These are phyloP conservation scores for Scaptomyza cyrtandrae DNA, from an alignment of 2,888 invertebrate species.

Conservation along the genomic window DNA sequence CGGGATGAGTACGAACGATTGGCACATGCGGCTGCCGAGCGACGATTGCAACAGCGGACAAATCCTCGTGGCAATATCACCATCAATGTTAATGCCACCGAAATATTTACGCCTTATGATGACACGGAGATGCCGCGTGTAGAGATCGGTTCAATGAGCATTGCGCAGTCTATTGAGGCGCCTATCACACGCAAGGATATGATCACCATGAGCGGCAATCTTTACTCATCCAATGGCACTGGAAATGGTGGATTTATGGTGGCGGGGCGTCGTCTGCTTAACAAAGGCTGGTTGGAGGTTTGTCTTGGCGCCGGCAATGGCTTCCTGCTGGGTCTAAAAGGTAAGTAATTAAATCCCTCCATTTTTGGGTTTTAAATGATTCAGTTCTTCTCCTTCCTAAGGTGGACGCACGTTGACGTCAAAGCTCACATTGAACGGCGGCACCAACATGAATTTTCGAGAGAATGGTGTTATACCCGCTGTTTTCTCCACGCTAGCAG, in stretches of 20 bases:
- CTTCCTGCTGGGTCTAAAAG: conserved; percentile 90
- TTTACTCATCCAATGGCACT: conserved; percentile 94
- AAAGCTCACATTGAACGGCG: conserved; percentile 86
- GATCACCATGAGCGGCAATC: conserved; percentile 91
- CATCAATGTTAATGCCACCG: conserved; percentile 95
- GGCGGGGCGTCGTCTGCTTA: conserved; percentile 90
- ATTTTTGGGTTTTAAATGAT: background rate
- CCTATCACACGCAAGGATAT: conserved; percentile 95
- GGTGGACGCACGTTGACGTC: conserved; percentile 76
- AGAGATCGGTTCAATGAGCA: conserved; percentile 96
- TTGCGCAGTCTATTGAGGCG: conserved; percentile 96
- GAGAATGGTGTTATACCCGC: conserved; percentile 91
- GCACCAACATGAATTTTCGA: conserved; percentile 90
- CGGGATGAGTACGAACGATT: conserved; percentile 97
- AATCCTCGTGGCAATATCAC: conserved; percentile 96
- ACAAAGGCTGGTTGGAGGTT: conserved; percentile 94
- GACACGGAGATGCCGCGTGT: conserved; percentile 89
- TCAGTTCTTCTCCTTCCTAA: conserved; percentile 6
- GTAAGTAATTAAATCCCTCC: conserved; percentile 43
- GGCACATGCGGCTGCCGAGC: conserved; percentile 93
- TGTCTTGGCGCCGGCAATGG: conserved; percentile 95
- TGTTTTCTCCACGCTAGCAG: conserved; percentile 91
- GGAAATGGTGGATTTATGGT: conserved; percentile 89
- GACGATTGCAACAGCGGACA: conserved; percentile 93
- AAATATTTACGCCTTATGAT: conserved; percentile 94